These are phyloP conservation scores for Anguilla anguilla DNA, from an alignment of 2,797 vertebrate species.

Conservation along the genomic window DNA sequence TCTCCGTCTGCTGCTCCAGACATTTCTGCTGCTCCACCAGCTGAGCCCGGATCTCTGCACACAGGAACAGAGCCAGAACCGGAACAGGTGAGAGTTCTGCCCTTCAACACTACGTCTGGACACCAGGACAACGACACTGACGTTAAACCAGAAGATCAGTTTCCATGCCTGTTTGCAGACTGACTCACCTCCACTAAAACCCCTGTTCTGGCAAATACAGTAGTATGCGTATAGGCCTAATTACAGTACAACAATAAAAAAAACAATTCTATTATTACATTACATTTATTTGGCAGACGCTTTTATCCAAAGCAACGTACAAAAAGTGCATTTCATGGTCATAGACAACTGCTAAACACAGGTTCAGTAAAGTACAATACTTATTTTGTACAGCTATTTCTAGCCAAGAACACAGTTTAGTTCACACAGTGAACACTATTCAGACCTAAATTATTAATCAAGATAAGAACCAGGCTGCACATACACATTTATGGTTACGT, in stretches of 20 bases:
- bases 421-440: no score
- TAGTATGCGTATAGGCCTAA: not conserved
- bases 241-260: not conserved
- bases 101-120: not conserved
- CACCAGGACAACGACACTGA: not conserved
- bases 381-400: no score
- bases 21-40: slow-evolving; percentile 96
- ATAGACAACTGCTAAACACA: no score
- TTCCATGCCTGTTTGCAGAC: not conserved
- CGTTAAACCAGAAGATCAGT: not conserved
- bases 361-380: no score
- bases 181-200: not conserved
- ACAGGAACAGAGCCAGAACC: not conserved
- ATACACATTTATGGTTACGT: not conserved
- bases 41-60: slow-evolving; percentile 90
- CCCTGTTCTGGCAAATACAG: not conserved
- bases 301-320: no score
- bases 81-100: not conserved
- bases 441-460: not conserved
- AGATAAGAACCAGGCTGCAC: not conserved
- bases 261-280: no score
- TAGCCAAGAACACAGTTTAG: no score
- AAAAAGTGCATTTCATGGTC: no score
- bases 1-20: slow-evolving; percentile 97
- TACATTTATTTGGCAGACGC: no score